Base-by-base conservation (phyloP, 2,797 vertebrate species). In the Ctenochaetus hawaiiensis region DNA sequence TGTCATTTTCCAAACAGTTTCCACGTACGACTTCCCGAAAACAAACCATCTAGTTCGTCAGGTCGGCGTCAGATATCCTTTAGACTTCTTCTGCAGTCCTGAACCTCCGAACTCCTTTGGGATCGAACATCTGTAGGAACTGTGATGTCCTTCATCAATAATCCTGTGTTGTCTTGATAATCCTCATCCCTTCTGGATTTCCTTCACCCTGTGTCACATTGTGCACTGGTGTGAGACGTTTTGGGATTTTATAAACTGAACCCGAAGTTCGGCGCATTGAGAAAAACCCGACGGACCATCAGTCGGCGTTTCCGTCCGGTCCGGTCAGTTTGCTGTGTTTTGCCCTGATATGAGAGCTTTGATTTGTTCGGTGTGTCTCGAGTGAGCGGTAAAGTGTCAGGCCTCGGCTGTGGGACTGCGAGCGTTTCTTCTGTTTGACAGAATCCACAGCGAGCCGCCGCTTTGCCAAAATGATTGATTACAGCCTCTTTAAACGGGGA, bases 381-480 rank as follows among this genome's bases (percentile, higher is more conserved):
- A 65, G 74, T 56, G 79, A 80, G 77, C 71, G 11, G 68, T 67
- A 73, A 84, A 81, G 72, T 77, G 84, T 72, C 80, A 48, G 44
- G 1, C 57, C 61, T 81, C 65, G 20, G 62, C 53, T 71, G 37
- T 39, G 65, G 52, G 47, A 10, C 53, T 20, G 30, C 48, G 59
- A 51, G 51, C 13, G 39, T 80, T 77, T 75, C 72, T 59, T 68
- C 48, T 18, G 8, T 72, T 48, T 56, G 78, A 84, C 79, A 51
- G 49, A 79, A 67, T 53, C 52, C 80, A 43, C 70, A 26, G 70
- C 18, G 49, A 17, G 16, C 22, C 45, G 1, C 47, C 4, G 67
- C 70, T 80, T 62, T 39, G 65, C 70, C 59, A 45, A 66, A 70
- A 57, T 72, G 76, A 83, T 87, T 67, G 83, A 88, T 90, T 57